Base-by-base conservation (phyloP, 2,888 invertebrate genomes). In the Neria commutata region DNA sequence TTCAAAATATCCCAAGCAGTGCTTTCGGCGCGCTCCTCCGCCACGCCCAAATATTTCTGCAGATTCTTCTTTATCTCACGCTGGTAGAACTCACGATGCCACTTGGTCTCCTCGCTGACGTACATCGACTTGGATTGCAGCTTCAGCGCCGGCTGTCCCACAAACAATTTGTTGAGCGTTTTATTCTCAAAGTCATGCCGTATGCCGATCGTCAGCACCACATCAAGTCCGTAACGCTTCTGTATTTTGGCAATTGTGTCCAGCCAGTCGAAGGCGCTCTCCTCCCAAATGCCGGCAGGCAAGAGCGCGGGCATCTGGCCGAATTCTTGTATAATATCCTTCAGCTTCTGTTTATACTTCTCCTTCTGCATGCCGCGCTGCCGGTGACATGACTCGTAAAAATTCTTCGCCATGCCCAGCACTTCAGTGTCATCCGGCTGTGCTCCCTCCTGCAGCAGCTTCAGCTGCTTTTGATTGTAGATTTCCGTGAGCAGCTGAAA, bases 341-440 rank as follows among this genome's bases (percentile, higher is more conserved):
- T 48, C 23, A 77, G 33, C 48, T 73, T 61, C 10, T 64, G 48
- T 3, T 65, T 65, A 21, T 74, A 69, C n/a, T 24, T 6, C 0
- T 56, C 26, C 3, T 23, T 61, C 1, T 66, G 56, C 1, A 56
- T 53, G n/a, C 66, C 57, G 0, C 59, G 66, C 51, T 63, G 68
- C 3, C 67, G 64, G 37, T 72, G 61, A 21, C 79, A 79, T 1
- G 80, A 77, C 25, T 68, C 69, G 56, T 75, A 79, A 61, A 77
- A 81, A n/a, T 68, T 67, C 54, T 80, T 79, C 1, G 75, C 62
- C 14, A 69, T 71, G 1, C 63, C 50, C 21, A 68, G 67, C 0
- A 66, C 58, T 3, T 53, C 40, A 3, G 66, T 64, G 21, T 74
- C 73, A 1, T 68, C 68, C 25, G n/a, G 26, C 11, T 68, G 48